Percentiles rank a stretch among this genome's conserved stretches.
Conservation (phyloP, 2,113 vertebrate genomes). For the Hemiprocne comata region DNA sequence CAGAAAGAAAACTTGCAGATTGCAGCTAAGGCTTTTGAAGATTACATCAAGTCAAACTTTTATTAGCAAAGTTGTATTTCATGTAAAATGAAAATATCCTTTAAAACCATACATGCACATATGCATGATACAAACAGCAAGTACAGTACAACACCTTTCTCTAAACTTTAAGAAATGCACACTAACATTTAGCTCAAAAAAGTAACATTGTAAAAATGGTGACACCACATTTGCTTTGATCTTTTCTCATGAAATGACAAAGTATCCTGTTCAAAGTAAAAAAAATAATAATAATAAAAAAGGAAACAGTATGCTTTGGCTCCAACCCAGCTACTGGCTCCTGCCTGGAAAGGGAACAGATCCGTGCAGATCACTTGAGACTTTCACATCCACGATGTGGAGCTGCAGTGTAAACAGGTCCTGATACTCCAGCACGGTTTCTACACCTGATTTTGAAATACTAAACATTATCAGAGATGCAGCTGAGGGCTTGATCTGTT, state of each 20-base stretch:
- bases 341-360: constrained; percentile 42
- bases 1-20: background rate
- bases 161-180: constrained; percentile 65
- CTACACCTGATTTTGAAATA: background rate
- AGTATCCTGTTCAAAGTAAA: constrained; percentile 8
- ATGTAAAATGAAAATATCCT: constrained; percentile 76
- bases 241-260: constrained; percentile 40
- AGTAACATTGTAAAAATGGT: background rate
- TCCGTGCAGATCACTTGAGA: constrained; percentile 41
- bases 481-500: background rate
- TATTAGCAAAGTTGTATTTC: constrained; percentile 80
- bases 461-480: background rate
- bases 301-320: constrained; percentile 59
- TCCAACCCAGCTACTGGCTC: constrained; percentile 41
- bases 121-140: constrained; percentile 75
- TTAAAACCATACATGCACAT: constrained; percentile 70
- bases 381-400: background rate
- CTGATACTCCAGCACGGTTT: background rate
- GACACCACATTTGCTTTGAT: constrained; percentile 39
- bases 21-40: constrained; percentile 37
- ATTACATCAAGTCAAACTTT: constrained; percentile 77
- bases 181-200: constrained; percentile 63
- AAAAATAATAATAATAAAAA: background rate
- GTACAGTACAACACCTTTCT: constrained; percentile 74
- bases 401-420: constrained; percentile 67